Conservation (phyloP, 2,113 vertebrate genomes). For the Melierax canorus region DNA sequence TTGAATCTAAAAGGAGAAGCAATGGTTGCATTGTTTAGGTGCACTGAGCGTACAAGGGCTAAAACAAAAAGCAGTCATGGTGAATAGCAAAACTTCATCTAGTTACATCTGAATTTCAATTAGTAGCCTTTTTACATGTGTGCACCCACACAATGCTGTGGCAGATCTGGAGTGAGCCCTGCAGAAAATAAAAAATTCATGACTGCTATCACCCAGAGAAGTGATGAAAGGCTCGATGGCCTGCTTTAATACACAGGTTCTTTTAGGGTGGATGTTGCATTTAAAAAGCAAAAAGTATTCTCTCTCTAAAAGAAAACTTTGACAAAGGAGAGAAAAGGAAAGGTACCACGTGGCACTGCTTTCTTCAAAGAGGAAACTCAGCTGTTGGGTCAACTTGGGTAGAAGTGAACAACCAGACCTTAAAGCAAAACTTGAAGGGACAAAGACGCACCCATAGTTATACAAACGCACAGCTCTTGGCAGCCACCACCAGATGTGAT, state of each 20-base stretch:
- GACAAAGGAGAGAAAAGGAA: background rate
- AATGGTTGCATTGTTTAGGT: slow-evolving; percentile 64
- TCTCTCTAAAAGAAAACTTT: background rate
- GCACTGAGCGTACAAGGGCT: slow-evolving; percentile 59
- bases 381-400: background rate
- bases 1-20: slow-evolving; percentile 34
- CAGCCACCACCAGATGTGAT: background rate
- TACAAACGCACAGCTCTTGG: rapidly evolving
- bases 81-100: slow-evolving; percentile 69
- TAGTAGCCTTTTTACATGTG: slow-evolving; percentile 58
- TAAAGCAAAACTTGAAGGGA: background rate
- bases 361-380: slow-evolving; percentile 3
- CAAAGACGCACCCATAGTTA: background rate
- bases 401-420: background rate
- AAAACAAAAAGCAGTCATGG: slow-evolving; percentile 64
- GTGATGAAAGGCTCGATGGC: slow-evolving; percentile 58
- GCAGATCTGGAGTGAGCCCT: slow-evolving; percentile 56
- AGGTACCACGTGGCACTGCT: background rate
- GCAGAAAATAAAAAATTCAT: slow-evolving; percentile 76
- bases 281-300: slow-evolving; percentile 11
- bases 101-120: slow-evolving; percentile 78
- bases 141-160: slow-evolving; percentile 60
- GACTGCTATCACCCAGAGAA: slow-evolving; percentile 37
- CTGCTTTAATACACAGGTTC: slow-evolving; percentile 55
- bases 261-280: background rate